Evolutionary conservation across 2,888 invertebrate genomes (phyloP).

Genomic region (Cheilosia grossa): DNA sequence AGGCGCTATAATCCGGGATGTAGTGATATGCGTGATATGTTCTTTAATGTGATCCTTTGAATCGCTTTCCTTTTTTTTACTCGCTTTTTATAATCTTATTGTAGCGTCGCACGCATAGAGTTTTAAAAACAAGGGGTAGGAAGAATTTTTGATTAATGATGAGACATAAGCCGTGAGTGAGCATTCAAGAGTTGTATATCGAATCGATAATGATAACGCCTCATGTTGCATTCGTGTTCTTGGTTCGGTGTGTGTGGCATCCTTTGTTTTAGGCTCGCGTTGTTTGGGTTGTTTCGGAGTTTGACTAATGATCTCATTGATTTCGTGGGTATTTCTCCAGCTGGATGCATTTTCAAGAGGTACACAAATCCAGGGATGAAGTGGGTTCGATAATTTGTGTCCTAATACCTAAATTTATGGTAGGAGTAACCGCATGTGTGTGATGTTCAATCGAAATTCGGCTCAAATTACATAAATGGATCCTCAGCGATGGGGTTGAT

Average conservation of each 20-base stretch:
- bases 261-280: conserved; percentile 28
- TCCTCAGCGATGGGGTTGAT: too few relatives aligned
- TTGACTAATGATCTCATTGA: conserved; percentile 31
- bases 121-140: conserved; percentile 12
- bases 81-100: conserved; percentile 22
- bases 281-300: neutral
- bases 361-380: neutral
- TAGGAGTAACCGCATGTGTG: neutral
- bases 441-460: neutral
- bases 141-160: conserved; percentile 68
- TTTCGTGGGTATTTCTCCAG: conserved; percentile 34
- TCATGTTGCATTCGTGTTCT: conserved; percentile 23
- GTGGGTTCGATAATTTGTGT: neutral
- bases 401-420: neutral
- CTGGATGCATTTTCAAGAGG: conserved; percentile 3
- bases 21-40: conserved; percentile 53
- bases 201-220: conserved; percentile 24
- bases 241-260: neutral
- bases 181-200: conserved; percentile 20
- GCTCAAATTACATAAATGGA: too few relatives aligned
- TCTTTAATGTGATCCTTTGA: conserved; percentile 16
- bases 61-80: conserved; percentile 33
- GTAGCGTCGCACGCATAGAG: conserved; percentile 57
- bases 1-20: conserved; percentile 60
- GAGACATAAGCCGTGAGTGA: conserved; percentile 39